Base-by-base conservation (phyloP, 1,140 invertebrate species). In the Drosophila teissieri region DNA sequence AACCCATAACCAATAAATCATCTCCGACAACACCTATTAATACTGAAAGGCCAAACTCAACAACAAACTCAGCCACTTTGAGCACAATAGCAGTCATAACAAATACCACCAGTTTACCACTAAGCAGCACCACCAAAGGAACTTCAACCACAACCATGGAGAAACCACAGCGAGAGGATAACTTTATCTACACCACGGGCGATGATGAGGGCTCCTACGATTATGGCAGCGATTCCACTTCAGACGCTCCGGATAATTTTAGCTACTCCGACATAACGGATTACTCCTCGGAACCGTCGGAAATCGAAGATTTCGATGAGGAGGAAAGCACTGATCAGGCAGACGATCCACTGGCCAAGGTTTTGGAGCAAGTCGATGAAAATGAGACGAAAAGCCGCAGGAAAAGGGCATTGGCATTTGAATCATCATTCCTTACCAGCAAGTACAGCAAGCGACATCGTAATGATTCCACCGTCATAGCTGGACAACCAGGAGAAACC, bases 211-310 rank as follows among this genome's bases (percentile, higher is more conserved):
- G 70, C 8, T 55, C 54, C 46, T 78, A 78, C 19, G 76, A 78
- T 7, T 90, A 84, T 49, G 79, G 70, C 31, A 80, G 76, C 17
- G 73, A 84, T 12, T 89, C 75, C 6, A 91, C 92, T 54, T 73
- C 84, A 36, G 57, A 76, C 63, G 58, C 77, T 14, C 79, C 82
- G 0, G 78, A 79, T 11, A 69, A 82, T 44, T 80, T 90, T 39
- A 74, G 53, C 48, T 90, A 65, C 40, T 91, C 91, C 42, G 82
- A 84, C 14, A 86, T 90, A 49, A 82, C 82, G 14, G 88, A 90
- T 53, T 91, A 92, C 62, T 88, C 82, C 40, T 76, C 76, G 4
- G 80, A 77, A 14, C 22, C 80, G 0, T 70, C 82, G 1, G 63
- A 56, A 14, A 24, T 31, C 1, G 37, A 45, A 1, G 70, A 80